These are phyloP conservation scores for Alsophila aescularia DNA, from an alignment of 2,888 invertebrate genomes.

Conservation along the genomic window DNA sequence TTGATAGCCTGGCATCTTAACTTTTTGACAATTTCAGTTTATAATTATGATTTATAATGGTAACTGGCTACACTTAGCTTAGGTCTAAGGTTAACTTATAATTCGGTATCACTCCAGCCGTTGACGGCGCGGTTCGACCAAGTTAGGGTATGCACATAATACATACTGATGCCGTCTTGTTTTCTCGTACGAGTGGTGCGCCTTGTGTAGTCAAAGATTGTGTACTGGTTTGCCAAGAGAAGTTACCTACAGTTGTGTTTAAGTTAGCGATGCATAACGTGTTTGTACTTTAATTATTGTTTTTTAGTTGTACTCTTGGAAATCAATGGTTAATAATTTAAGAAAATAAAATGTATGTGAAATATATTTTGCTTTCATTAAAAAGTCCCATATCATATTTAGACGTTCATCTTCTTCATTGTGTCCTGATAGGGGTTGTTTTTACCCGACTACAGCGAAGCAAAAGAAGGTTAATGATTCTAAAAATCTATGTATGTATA, in stretches of 20 bases:
- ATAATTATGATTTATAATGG: no score
- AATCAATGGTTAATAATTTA: constrained; percentile 85
- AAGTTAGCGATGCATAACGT: constrained; percentile 84
- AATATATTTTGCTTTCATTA: constrained; percentile 61
- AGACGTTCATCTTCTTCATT: no score
- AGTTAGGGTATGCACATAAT: constrained; percentile 63
- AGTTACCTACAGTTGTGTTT: constrained; percentile 85
- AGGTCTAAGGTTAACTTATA: no score
- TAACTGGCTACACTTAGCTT: no score
- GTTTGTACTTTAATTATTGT: constrained; percentile 85
- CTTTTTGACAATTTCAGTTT: no score
- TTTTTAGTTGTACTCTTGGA: constrained; percentile 85
- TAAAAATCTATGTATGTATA: no score
- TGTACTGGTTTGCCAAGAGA: constrained; percentile 83
- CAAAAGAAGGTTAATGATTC: no score
- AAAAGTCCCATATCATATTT: no score
- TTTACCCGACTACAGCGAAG: no score
- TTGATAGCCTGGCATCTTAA: no score
- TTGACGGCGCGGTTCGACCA: constrained; percentile 55
- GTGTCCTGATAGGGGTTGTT: no score
- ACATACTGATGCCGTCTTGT: constrained; percentile 52
- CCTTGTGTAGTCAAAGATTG: constrained; percentile 77
- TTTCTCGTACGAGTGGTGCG: constrained; percentile 79
- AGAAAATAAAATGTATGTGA: constrained; percentile 85
- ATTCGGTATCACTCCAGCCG: constrained; percentile 3